Evolutionary conservation across 2,113 vertebrate species (phyloP).

Genomic region (Toxotes jaculatrix): DNA sequence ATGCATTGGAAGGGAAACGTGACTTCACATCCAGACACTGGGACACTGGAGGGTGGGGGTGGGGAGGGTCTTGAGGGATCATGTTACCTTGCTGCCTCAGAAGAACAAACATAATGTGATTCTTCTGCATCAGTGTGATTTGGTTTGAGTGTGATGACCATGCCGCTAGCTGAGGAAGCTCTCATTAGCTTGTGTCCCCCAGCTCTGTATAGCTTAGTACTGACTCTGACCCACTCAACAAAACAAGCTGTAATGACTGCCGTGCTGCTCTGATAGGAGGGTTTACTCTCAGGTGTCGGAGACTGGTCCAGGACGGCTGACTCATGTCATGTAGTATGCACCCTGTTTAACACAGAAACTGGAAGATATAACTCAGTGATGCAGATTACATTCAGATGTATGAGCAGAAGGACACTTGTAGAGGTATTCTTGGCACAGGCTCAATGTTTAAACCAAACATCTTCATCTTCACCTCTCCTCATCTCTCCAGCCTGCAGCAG

Average conservation of each 20-base stretch:
- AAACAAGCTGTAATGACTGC: not conserved
- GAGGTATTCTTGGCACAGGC: constrained; percentile 69
- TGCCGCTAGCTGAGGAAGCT: not conserved
- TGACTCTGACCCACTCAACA: not conserved
- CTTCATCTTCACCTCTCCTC: not conserved
- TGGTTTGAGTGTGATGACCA: not conserved
- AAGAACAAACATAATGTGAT: not conserved
- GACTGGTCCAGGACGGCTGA: not conserved
- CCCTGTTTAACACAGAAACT: constrained; percentile 10
- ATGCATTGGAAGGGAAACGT: not conserved
- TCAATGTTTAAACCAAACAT: constrained; percentile 1
- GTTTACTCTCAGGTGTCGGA: not conserved
- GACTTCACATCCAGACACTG: not conserved
- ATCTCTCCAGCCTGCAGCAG: constrained; percentile 4
- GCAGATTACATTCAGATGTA: constrained; percentile 62
- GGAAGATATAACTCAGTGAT: constrained; percentile 19
- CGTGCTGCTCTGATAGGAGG: not conserved
- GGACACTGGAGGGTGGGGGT: not conserved
- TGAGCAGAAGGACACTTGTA: constrained; percentile 60
- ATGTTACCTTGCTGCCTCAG: not conserved
- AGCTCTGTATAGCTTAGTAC: not conserved
- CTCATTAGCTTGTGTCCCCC: not conserved
- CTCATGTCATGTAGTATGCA: not conserved
- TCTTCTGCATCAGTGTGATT: not conserved
- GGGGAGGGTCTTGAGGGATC: not conserved